Evolutionary conservation across 2,888 invertebrate genomes (phyloP).

Genomic region (Scrobipalpa atriplicella): DNA sequence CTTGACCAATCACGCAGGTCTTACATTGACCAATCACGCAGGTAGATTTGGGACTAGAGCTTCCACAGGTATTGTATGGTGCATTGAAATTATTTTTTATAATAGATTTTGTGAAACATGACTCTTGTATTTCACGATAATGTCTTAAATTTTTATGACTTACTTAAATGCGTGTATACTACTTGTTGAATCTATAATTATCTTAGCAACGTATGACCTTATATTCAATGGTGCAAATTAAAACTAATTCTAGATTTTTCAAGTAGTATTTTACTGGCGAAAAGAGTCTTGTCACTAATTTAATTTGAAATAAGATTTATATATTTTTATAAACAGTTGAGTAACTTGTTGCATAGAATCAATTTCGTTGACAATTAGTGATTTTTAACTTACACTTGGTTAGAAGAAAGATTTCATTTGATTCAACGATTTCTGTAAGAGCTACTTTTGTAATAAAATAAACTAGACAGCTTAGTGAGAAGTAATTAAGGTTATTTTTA

Average conservation of each 20-base stretch:
- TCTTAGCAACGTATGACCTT: background rate
- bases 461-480: constrained; percentile 69
- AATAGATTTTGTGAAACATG: constrained; percentile 28
- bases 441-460: constrained; percentile 28
- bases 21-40: background rate
- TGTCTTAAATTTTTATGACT: constrained; percentile 12
- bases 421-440: constrained; percentile 31
- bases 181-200: constrained; percentile 10
- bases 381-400: constrained; percentile 43
- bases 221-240: constrained; percentile 5
- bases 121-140: constrained; percentile 18
- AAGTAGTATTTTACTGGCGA: constrained; percentile 17
- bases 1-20: background rate
- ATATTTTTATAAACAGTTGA: constrained; percentile 80
- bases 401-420: constrained; percentile 39
- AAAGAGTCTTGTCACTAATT: constrained; percentile 56
- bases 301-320: constrained; percentile 77
- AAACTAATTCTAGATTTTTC: constrained; percentile 18
- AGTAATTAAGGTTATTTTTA: constrained; percentile 62
- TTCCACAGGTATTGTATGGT: constrained; percentile 50
- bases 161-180: background rate
- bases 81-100: constrained; percentile 69
- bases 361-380: constrained; percentile 67
- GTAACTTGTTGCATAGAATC: constrained; percentile 68
- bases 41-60: constrained; percentile 1